Base-by-base conservation (phyloP, 2,113 vertebrate genomes). In the Nothobranchius kuhntae region DNA sequence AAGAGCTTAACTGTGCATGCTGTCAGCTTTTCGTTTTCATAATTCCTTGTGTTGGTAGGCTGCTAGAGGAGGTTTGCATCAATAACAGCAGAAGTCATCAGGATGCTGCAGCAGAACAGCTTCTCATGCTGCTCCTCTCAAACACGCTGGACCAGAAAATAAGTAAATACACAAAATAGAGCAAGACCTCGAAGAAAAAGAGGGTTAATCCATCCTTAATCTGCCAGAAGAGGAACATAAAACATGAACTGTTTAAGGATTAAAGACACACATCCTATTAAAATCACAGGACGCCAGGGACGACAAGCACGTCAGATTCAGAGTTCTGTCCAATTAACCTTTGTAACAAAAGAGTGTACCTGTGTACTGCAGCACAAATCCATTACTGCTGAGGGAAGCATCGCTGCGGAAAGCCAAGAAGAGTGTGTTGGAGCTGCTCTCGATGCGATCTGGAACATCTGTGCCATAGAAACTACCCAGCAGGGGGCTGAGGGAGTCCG, bases 381-480 rank as follows among this genome's bases (percentile, higher is more conserved):
- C 98, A 0, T 92, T 91, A 68, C 95, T 98, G 94, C 97, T 99
- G 86, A 99, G 95, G 0, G 96, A 98, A 0, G 96, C 96, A 0
- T 98, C 98, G 0, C 97, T 98, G 15, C 96, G 96, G 87, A 99
- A 99, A 2, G 96, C 97, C 6, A 99, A 88, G 91, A 98, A 98
- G n/a, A 99, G 95, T 0, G 82, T 96, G 89, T 96, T 97, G 86
- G 95, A 95, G 91, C 96, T 98, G 93, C 97, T 99, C 84, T 99
- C 98, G 0, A 99, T 98, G 68, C 93, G 94, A 58, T 95, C 91
- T 0, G 98, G 98, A 7, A 96, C 89, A 51, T 98, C 96, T 2
- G 93, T 94, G 58, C 97, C 98, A 0, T 97, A 98, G 80, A 96
- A 99, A 82, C 97, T 99, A 17, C 98, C 98, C 17, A 99, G 91